Evolutionary conservation across 2,797 vertebrate species (phyloP).

Genomic region (Microctenopoma stevenorrisi): DNA sequence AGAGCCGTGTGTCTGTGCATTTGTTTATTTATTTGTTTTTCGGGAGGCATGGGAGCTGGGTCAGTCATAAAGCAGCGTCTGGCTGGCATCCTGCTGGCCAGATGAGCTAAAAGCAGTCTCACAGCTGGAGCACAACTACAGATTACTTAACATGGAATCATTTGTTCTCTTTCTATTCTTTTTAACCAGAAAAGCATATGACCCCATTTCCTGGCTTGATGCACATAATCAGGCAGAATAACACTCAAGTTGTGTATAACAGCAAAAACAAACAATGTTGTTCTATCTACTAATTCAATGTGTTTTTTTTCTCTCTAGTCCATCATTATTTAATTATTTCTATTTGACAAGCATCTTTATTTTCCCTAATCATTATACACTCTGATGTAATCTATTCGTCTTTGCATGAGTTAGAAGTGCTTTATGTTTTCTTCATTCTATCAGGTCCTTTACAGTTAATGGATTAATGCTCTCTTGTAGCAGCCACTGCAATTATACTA

Average conservation of each 20-base stretch:
- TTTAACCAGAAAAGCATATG: constrained; percentile 45
- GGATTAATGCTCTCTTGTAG: neutral
- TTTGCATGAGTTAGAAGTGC: neutral
- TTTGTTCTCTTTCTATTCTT: constrained; percentile 47
- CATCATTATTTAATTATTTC: constrained; percentile 6
- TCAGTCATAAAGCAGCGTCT: constrained; percentile 60
- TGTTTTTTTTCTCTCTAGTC: neutral
- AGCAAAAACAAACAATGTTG: constrained; percentile 5
- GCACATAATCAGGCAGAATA: constrained; percentile 20
- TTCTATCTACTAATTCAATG: neutral
- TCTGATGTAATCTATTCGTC: neutral
- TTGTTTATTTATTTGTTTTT: constrained; percentile 44
- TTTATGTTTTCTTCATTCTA: constrained; percentile 5
- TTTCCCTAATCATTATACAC: neutral
- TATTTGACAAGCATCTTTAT: neutral
- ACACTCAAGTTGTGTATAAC: constrained; percentile 20
- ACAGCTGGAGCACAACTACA: constrained; percentile 66
- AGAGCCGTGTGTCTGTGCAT: constrained; percentile 1
- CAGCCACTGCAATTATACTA: neutral
- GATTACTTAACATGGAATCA: constrained; percentile 63
- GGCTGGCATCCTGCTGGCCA: constrained; percentile 66
- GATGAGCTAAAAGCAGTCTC: constrained; percentile 63
- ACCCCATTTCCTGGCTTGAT: constrained; percentile 56
- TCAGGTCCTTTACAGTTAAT: neutral
- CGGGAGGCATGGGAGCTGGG: constrained; percentile 27